These are phyloP conservation scores for Vollenhovia emeryi DNA, from an alignment of 1,140 invertebrate species.

Conservation along the genomic window DNA sequence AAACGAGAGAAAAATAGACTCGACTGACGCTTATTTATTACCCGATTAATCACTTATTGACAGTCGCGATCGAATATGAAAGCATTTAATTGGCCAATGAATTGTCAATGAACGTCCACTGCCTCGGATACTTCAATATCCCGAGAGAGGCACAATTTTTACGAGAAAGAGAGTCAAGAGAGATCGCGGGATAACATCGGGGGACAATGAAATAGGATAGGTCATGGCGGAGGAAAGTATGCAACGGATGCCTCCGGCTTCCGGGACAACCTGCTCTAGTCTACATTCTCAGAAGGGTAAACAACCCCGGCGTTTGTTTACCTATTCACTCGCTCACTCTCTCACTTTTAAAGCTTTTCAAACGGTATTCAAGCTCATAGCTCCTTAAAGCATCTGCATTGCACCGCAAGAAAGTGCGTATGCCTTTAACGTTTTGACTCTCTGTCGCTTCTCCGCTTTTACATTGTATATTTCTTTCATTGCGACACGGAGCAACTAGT, in stretches of 20 bases:
- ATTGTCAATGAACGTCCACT: conserved; percentile 19
- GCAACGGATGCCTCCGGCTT: conserved; percentile 60
- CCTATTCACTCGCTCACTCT: conserved; percentile 59
- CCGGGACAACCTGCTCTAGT: conserved; percentile 62
- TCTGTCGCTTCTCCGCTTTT: background rate
- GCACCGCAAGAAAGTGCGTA: conserved; percentile 47
- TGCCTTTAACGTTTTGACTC: background rate
- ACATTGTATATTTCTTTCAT: background rate
- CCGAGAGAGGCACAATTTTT: background rate
- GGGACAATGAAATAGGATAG: conserved; percentile 68
- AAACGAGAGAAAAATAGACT: conserved; percentile 28
- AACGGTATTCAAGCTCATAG: conserved; percentile 72
- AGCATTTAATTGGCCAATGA: conserved; percentile 11
- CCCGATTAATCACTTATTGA: conserved; percentile 28
- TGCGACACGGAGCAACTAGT: background rate
- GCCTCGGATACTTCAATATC: background rate
- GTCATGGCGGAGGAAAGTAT: conserved; percentile 61
- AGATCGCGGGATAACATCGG: background rate
- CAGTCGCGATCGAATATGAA: conserved; percentile 5
- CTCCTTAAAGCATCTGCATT: conserved; percentile 68
- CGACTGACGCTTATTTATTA: background rate
- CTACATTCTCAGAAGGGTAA: conserved; percentile 72
- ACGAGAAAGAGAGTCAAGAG: background rate
- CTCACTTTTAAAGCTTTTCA: conserved; percentile 74
- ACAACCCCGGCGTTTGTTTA: conserved; percentile 74